Evolutionary conservation across 2,797 vertebrate species (phyloP), one percentile per base, ranked within the genome.

Genomic region (Todus mexicanus): DNA sequence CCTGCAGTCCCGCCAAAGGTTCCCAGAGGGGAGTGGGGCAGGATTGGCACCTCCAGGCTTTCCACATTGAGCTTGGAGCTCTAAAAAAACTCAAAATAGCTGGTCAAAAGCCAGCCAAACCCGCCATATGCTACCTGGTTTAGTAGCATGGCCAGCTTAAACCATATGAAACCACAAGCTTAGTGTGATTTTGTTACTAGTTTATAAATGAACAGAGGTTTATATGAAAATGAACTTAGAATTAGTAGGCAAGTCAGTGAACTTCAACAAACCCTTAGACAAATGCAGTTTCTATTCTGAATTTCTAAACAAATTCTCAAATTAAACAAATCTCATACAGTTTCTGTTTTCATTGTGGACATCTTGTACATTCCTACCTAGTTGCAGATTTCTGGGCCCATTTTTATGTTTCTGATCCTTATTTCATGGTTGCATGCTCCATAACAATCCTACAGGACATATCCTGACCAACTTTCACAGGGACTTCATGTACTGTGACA

Each of bases 201-300:
- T 38, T 80, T 78, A 71, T 87, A 96, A 94, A 94, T 73, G 76
- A 88, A 33, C 8, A 35, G 68, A 64, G 31, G 69, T 82, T 94
- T 65, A 77, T 37, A 65, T 75, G 43, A 68, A 77, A 84, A 86
- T 40, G 4, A 87, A 81, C 79, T 86, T 59, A 70, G 48, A 69
- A 45, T 61, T 85, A 78, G 68, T 8, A 66, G 73, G 37, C 25
- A 72, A 78, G 53, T n/a, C 22, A 59, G 56, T 37, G 73, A 66
- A 81, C 53, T 77, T 43, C 26, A 78, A 53, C 37, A 74, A 86
- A 80, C 33, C n/a, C 69, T 84, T 4, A 31, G 35, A 84, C 10
- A 50, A 87, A 57, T 0, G 1, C 17, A 59, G 25, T 29, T 84
- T 94, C 91, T 82, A 40, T 61, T 75, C 47, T 48, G 57, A 86